Conservation (phyloP, 2,797 vertebrate species). For the Diplodus puntazzo region DNA sequence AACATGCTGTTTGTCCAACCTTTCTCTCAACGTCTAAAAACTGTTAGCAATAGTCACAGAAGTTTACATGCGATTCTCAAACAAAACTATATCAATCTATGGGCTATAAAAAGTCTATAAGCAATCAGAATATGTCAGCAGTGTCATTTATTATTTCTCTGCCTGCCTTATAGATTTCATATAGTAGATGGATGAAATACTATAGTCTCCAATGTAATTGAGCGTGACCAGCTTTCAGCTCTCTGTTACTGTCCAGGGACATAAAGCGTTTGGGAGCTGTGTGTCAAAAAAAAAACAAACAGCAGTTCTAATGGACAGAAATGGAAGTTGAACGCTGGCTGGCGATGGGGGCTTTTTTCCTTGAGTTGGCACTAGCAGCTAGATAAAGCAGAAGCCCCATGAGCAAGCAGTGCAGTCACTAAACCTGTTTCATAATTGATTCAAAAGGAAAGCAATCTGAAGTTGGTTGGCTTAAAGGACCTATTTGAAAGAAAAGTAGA, state of each 20-base stretch:
- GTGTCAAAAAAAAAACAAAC: not conserved
- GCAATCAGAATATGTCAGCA: conserved; percentile 1
- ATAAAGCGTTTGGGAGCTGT: conserved; percentile 13
- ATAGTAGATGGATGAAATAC: not conserved
- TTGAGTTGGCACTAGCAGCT: not conserved
- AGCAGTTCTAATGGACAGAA: not conserved
- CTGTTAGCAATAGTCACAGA: not conserved
- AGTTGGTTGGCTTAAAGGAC: not conserved
- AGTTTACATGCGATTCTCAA: not conserved
- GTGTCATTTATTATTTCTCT: not conserved
- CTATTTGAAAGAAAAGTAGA: too few relatives aligned
- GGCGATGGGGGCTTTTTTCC: not conserved
- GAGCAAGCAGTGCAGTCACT: not conserved
- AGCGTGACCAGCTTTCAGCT: not conserved
- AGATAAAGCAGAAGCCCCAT: not conserved
- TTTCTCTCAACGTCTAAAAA: conserved; percentile 14
- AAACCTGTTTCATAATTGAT: not conserved
- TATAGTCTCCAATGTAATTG: not conserved
- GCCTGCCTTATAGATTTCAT: not conserved
- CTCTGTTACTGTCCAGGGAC: conserved; percentile 11
- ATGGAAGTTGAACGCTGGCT: conserved; percentile 3
- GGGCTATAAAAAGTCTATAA: conserved; percentile 5
- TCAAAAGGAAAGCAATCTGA: not conserved
- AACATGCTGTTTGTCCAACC: conserved; percentile 4
- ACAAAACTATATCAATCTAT: conserved; percentile 1